Conservation (phyloP, 2,113 vertebrate genomes). For the Fregetta grallaria region DNA sequence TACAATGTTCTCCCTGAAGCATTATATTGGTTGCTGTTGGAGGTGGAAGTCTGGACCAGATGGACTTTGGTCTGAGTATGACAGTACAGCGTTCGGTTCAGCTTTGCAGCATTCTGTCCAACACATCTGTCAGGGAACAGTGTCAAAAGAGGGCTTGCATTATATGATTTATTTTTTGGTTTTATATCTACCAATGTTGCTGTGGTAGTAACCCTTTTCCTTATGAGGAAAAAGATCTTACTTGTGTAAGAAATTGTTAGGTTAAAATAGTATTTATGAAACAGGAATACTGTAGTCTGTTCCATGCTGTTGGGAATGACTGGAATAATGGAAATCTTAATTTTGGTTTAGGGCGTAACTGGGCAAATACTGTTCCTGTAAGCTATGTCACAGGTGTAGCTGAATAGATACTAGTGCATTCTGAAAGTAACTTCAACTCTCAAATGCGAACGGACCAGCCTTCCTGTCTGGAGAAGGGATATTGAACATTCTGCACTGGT, state of each 20-base stretch:
- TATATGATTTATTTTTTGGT: background rate
- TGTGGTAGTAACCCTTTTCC: background rate
- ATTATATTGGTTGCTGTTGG: background rate
- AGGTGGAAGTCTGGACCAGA: background rate
- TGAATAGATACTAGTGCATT: background rate
- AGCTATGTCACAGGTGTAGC: background rate
- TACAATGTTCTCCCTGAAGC: conserved; percentile 11
- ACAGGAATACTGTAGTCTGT: background rate
- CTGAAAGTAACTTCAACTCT: background rate
- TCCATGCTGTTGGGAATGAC: background rate
- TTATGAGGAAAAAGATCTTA: background rate
- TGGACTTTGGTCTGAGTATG: background rate
- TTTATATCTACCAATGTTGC: background rate
- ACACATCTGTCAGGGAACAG: background rate
- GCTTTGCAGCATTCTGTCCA: background rate
- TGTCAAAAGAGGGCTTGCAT: background rate
- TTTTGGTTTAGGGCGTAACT: background rate
- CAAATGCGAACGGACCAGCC: background rate
- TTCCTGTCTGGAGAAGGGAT: background rate
- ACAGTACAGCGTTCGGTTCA: background rate
- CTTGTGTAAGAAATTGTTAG: background rate
- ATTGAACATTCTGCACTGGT: background rate
- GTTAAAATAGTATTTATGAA: background rate
- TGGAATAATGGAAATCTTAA: background rate
- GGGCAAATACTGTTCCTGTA: background rate